These are phyloP conservation scores for Crossaster papposus DNA, from an alignment of 53 echinoderm and acorn worm species.

Conservation along the genomic window DNA sequence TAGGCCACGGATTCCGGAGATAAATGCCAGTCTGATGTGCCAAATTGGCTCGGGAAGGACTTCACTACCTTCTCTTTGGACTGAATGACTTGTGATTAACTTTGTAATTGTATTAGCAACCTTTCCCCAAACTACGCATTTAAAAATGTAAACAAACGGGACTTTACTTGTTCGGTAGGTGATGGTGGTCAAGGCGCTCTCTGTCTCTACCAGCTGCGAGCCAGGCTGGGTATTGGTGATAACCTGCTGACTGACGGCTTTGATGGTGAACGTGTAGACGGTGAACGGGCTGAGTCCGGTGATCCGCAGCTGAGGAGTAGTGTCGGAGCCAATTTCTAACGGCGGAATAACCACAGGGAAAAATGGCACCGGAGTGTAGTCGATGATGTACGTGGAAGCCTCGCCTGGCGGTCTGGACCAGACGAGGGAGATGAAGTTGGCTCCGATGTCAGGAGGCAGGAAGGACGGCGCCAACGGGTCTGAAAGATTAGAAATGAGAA, in stretches of 20 bases:
- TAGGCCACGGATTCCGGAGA: too few relatives aligned
- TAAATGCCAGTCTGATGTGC: too few relatives aligned
- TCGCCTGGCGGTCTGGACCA: slow-evolving; percentile 58
- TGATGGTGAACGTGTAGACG: slow-evolving; percentile 51
- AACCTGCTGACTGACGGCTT: slow-evolving; percentile 9
- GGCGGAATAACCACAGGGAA: slow-evolving; percentile 51
- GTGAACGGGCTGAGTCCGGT: slow-evolving; percentile 53
- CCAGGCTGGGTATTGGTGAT: not conserved
- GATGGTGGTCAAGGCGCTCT: not conserved
- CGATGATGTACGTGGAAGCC: slow-evolving; percentile 44
- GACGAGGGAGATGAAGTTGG: slow-evolving; percentile 46
- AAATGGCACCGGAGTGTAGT: slow-evolving; percentile 41
- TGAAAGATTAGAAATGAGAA: not conserved
- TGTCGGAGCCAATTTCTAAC: not conserved
- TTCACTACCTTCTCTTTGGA: too few relatives aligned
- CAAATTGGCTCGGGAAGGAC: too few relatives aligned
- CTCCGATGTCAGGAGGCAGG: slow-evolving; percentile 36
- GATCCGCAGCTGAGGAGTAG: slow-evolving; percentile 26
- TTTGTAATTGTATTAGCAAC: too few relatives aligned
- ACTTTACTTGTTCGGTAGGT: slow-evolving; percentile 45
- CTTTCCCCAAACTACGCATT: too few relatives aligned
- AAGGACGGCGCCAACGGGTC: slow-evolving; percentile 28
- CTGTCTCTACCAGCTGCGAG: not conserved
- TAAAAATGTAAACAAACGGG: not conserved
- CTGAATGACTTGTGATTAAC: too few relatives aligned